These are phyloP conservation scores for Cyrtorhinus lividipennis DNA, from an alignment of 1,140 invertebrate species.

Conservation along the genomic window DNA sequence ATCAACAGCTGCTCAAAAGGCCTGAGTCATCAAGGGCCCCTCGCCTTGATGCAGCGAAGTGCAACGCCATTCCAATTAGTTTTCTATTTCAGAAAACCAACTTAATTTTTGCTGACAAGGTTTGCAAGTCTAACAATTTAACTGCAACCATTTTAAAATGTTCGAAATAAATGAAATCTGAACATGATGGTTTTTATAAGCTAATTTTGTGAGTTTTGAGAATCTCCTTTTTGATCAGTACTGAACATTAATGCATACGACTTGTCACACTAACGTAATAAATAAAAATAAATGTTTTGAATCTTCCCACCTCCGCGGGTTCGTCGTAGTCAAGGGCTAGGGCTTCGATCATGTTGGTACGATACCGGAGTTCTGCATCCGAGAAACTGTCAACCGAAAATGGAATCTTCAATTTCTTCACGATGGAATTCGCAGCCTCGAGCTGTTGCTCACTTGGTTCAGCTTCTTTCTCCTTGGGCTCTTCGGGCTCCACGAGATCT, in stretches of 20 bases:
- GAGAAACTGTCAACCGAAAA: constrained; percentile 14
- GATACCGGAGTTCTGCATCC: constrained; percentile 9
- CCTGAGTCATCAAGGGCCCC: no score
- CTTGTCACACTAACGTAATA: constrained; percentile 9
- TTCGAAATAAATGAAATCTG: no score
- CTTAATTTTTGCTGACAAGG: no score
- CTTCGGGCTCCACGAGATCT: constrained; percentile 3
- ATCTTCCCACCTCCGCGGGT: neutral
- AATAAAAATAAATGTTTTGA: no score
- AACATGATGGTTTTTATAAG: neutral
- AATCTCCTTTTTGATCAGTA: neutral
- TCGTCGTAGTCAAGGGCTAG: constrained; percentile 15
- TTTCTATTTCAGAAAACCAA: no score
- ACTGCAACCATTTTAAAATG: no score
- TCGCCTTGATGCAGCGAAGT: no score
- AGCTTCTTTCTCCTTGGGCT: neutral
- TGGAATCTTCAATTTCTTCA: constrained; percentile 15
- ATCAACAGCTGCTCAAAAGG: no score
- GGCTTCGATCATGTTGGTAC: constrained; percentile 18
- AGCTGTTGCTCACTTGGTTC: constrained; percentile 8
- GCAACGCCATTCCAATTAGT: no score
- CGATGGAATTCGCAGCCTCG: constrained; percentile 13
- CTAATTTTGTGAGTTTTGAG: neutral
- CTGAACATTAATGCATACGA: neutral
- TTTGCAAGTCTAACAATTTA: no score